Evolutionary conservation across 2,888 invertebrate genomes (phyloP).

Genomic region (Mesorhabditis spiculigera): DNA sequence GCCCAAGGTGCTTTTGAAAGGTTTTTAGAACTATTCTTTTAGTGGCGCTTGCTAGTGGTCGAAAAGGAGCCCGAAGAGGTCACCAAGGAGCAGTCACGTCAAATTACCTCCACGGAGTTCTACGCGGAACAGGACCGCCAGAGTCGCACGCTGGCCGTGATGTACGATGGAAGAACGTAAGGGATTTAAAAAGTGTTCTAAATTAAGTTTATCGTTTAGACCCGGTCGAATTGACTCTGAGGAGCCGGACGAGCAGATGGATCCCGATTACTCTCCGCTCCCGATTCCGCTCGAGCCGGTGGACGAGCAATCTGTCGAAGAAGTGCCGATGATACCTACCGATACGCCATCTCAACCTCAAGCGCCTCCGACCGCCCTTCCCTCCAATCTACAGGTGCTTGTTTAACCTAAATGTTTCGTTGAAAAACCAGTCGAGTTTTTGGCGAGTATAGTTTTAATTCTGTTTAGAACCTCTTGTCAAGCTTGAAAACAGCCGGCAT

Average conservation of each 20-base stretch:
- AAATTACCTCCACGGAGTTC: background rate
- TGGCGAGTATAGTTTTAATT: background rate
- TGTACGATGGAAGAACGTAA: background rate
- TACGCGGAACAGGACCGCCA: constrained; percentile 5
- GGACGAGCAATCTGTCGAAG: background rate
- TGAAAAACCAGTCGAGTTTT: background rate
- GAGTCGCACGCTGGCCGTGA: background rate
- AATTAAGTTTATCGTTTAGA: background rate
- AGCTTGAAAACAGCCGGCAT: background rate
- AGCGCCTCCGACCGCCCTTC: background rate
- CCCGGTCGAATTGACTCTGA: background rate
- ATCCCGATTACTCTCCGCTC: constrained; percentile 1
- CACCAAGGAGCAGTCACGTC: too few relatives aligned
- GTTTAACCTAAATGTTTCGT: too few relatives aligned
- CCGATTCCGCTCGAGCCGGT: background rate
- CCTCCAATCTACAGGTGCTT: background rate
- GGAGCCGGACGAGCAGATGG: background rate
- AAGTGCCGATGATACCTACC: background rate
- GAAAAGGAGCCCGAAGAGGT: too few relatives aligned
- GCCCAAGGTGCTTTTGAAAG: too few relatives aligned
- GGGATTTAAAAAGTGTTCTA: background rate
- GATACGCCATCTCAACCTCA: background rate
- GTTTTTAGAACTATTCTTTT: too few relatives aligned
- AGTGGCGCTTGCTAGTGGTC: too few relatives aligned
- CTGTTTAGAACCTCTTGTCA: background rate